Evolutionary conservation across 2,797 vertebrate genomes (phyloP).

Genomic region (Bradypus variegatus): DNA sequence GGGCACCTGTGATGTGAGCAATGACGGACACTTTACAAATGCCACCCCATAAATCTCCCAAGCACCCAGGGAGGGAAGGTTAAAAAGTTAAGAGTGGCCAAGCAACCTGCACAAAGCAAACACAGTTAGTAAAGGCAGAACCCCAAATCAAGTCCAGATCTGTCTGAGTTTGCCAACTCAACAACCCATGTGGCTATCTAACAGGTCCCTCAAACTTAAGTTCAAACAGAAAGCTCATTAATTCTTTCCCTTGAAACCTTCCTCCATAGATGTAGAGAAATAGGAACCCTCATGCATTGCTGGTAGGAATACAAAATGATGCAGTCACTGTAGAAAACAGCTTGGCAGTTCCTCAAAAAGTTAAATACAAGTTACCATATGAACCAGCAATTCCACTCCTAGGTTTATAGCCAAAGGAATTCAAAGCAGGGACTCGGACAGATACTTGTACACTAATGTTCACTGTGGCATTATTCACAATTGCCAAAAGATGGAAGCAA

Average conservation of each 20-base stretch:
- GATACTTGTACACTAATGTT: neutral
- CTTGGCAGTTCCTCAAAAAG: neutral
- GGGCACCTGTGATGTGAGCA: neutral
- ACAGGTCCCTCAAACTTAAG: neutral
- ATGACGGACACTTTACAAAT: neutral
- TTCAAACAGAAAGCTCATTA: neutral
- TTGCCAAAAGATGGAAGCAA: neutral
- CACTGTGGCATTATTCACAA: neutral
- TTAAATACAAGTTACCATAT: neutral
- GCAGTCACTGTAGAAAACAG: neutral
- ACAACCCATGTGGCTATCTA: neutral
- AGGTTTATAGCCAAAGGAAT: neutral
- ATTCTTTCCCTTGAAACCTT: neutral
- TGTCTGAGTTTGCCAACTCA: neutral
- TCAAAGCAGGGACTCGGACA: neutral
- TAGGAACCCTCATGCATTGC: neutral
- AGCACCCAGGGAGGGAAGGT: neutral
- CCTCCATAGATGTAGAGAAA: neutral
- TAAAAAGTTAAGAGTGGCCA: neutral
- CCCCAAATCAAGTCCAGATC: neutral
- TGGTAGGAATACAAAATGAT: neutral
- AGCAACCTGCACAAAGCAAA: neutral
- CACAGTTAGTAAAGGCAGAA: neutral
- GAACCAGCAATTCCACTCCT: neutral
- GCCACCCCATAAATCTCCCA: neutral